These are phyloP conservation scores for Brachyrhaphis roseni DNA, from an alignment of 2,797 vertebrate genomes.

Conservation along the genomic window DNA sequence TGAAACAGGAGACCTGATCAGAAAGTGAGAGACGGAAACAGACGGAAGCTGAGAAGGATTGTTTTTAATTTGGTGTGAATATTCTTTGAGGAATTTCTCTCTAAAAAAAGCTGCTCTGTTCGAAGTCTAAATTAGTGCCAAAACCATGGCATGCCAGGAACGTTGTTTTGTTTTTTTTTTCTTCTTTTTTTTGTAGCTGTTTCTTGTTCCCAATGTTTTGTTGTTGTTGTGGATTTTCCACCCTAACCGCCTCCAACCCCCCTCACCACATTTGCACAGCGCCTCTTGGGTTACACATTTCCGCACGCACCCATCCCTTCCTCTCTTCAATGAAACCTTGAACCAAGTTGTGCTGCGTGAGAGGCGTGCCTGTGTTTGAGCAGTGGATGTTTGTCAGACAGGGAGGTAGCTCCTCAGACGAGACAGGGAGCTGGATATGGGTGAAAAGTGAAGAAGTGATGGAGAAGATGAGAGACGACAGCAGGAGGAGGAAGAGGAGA, in stretches of 20 bases:
- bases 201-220: conserved; percentile 44
- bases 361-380: conserved; percentile 31
- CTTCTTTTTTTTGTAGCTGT: conserved; percentile 1
- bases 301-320: conserved; percentile 3
- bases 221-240: conserved; percentile 50
- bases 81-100: conserved; percentile 15
- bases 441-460: conserved; percentile 23
- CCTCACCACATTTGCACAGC: background rate
- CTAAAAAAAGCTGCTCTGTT: conserved; percentile 4
- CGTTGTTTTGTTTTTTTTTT: conserved; percentile 42
- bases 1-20: conserved; percentile 34
- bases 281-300: conserved; percentile 27
- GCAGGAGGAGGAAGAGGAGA: conserved; percentile 6
- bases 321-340: conserved; percentile 45
- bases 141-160: conserved; percentile 31
- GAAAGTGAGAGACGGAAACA: conserved; percentile 24
- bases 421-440: conserved; percentile 44
- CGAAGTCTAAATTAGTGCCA: conserved; percentile 30
- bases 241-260: background rate
- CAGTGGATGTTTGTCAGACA: conserved; percentile 44
- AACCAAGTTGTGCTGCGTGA: conserved; percentile 41
- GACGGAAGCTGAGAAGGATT: conserved; percentile 14
- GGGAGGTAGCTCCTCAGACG: conserved; percentile 40
- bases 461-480: conserved; percentile 3
- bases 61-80: background rate